Evolutionary conservation across 2,113 vertebrate species (phyloP).

Genomic region (Chlamydotis undulata): DNA sequence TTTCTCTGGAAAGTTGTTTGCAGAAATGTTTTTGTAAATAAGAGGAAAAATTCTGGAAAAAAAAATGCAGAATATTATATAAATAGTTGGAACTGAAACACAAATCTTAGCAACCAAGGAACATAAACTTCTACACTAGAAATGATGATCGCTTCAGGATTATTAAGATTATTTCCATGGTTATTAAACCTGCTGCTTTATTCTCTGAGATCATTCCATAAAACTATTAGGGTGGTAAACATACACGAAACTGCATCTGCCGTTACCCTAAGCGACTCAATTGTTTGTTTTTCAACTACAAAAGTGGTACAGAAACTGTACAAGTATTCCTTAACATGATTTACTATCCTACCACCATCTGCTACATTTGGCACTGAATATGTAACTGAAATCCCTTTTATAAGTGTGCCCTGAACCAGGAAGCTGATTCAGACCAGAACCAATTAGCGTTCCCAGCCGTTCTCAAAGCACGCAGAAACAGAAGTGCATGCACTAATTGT

Average conservation of each 20-base stretch:
- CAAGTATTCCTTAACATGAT: conserved; percentile 67
- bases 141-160: not conserved
- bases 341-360: conserved; percentile 67
- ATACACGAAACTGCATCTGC: conserved; percentile 45
- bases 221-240: conserved; percentile 44
- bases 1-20: not conserved
- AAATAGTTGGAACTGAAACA: not conserved
- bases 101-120: conserved; percentile 3
- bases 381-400: conserved; percentile 35
- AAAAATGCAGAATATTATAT: not conserved
- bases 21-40: not conserved
- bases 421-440: conserved; percentile 50
- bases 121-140: conserved; percentile 42
- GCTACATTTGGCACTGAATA: conserved; percentile 56
- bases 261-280: conserved; percentile 49
- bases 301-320: conserved; percentile 58
- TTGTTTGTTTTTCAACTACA: conserved; percentile 61
- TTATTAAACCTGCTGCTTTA: conserved; percentile 40
- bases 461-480: not conserved
- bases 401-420: conserved; percentile 55
- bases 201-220: conserved; percentile 47
- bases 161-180: conserved; percentile 34
- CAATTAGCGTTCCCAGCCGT: conserved; percentile 15
- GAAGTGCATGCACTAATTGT: not conserved
- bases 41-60: not conserved